Evolutionary conservation across 2,888 invertebrate genomes (phyloP), one percentile per base, ranked within the genome.

Genomic region (Sussaba pulchella): DNA sequence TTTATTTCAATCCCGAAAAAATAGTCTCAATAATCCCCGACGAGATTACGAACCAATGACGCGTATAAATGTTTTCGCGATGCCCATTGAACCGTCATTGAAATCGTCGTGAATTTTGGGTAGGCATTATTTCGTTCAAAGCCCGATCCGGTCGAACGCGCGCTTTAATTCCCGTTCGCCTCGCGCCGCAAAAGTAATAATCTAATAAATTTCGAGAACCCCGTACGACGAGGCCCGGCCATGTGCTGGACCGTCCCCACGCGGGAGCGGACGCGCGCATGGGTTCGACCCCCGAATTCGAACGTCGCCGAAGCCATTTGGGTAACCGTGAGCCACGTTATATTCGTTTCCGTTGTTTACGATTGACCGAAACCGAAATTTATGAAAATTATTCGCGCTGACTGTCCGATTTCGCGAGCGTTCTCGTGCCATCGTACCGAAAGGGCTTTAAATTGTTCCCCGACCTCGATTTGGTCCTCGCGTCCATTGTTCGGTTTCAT

Each of bases 311-410:
- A 76, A 50, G 64, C 77, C 61, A 82, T 82, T 82, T 78, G 71
- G 66, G 36, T 71, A 71, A 43, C 52, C 47, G 66, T 45, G 45
- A 36, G n/a, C 50, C 14, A 41, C 61, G 36, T 31, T 47, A 76
- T 73, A 73, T 66, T 70, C 70, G 80, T 81, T 86, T 50, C n/a
- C 84, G 67, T 88, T 88, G 85, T 89, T 89, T 88, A 88, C 88
- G 88, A 88, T 85, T 82, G 82, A 81, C 63, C 75, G 80, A 41
- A 66, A 69, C 50, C 82, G 84, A 88, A 89, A 91, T 91, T 90
- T 91, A 90, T 91, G 89, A 91, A 90, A 90, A 90, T 91, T 91
- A 91, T 91, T 91, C 89, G 85, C 82, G 21, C 64, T 74, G 84
- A 82, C 84, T 86, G 82, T 82, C 83, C 82, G 79, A 86, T 87